Base-by-base conservation (phyloP, 2,797 vertebrate genomes). In the Saxicola maurus region DNA sequence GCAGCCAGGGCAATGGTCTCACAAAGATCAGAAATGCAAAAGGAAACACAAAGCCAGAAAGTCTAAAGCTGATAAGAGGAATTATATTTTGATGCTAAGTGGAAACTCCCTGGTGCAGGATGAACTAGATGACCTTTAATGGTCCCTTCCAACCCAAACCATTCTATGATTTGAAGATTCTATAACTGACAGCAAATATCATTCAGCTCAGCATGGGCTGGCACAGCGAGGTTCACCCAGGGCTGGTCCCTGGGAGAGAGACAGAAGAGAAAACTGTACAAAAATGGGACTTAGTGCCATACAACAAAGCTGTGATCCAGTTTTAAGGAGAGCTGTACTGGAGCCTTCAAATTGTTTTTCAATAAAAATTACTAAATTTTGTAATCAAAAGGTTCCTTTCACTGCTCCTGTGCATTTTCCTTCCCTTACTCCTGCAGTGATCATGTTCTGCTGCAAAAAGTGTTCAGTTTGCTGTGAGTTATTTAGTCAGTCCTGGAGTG, bases 161-260 rank as follows among this genome's bases (percentile, higher is more conserved):
- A 9, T 42, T 59, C 35, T 38, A 7, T 59, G 46, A 38, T 60
- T 38, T 59, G 40, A 64, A 31, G 33, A 45, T 57, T 64, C 23
- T 62, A 0, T 31, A 66, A 20, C 9, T 43, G 24, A 20, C 21
- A 74, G 49, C 24, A 82, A 56, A 56, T 19, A 33, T 56, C 13
- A 11, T 37, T 71, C 13, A 30, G 33, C 49, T 66, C 64, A 73
- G 43, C 23, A 6, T 24, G 28, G 52, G 24, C 40, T 86, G 60
- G n/a, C 65, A 48, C 13, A 37, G 42, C 1, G 1, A 68, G 9
- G 13, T 68, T 77, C 17, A 40, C 40, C 13, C 0, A 0, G 51
- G 35, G 10, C 23, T 76, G 56, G 33, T 49, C 35, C 11, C 8
- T 46, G 25, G 16, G 46, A 77, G n/a, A 52, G 57, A 66, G 24